A percentile compares a stretch with the other conserved stretches of the same genome.
These are phyloP conservation scores for Agrochola lota DNA, from an alignment of 2,888 invertebrate species.

Conservation along the genomic window DNA sequence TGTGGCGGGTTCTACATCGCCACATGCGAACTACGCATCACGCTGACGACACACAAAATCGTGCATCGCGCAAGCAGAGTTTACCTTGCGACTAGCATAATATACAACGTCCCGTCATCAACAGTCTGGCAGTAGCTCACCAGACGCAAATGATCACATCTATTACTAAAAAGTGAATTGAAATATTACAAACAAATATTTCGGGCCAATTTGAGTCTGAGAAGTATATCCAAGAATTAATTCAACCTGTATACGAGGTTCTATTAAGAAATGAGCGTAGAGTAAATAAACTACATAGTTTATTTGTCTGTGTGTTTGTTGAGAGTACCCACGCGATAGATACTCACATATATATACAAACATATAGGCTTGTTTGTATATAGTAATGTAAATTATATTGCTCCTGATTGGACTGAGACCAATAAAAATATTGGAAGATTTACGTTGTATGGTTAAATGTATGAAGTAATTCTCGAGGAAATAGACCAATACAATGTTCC, in stretches of 20 bases:
- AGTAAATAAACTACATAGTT: constrained; percentile 42
- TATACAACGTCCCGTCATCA: too few species aligned
- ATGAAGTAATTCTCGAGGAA: neutral
- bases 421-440: neutral
- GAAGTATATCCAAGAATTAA: neutral
- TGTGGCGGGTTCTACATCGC: too few species aligned
- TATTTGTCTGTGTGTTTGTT: constrained; percentile 30
- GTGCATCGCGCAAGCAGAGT: too few species aligned
- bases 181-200: neutral
- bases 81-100: too few species aligned
- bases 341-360: neutral
- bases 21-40: too few species aligned
- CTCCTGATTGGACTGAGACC: neutral
- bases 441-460: neutral
- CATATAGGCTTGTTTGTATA: neutral
- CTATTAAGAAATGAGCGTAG: constrained; percentile 43
- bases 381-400: constrained; percentile 4
- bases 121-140: too few species aligned
- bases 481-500: neutral
- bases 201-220: neutral
- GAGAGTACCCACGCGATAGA: constrained; percentile 3
- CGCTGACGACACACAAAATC: too few species aligned
- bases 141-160: too few species aligned
- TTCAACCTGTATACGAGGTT: constrained; percentile 33
- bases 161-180: neutral